Base-by-base conservation (phyloP, 2,888 invertebrate species). In the Pardosa pseudoannulata region DNA sequence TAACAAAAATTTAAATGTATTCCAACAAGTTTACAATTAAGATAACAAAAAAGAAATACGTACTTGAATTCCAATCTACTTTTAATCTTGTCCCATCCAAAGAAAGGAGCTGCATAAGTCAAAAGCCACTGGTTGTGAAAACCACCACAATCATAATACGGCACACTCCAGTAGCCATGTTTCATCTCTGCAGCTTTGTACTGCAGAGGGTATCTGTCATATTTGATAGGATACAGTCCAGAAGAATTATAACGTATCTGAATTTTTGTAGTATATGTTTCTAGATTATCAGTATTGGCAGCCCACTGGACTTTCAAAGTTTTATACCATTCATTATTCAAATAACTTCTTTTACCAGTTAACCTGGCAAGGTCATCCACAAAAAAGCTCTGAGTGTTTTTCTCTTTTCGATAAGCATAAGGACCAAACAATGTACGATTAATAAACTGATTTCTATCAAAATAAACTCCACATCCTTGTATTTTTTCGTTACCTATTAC, bases 81-180 rank as follows among this genome's bases (percentile, higher is more conserved):
- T 93, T 95, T 96, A 75, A 97, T 94, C 91, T 95, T 96, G 91
- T 98, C 97, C 97, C 96, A 96, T 73, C 98, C 98, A 91, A 99
- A 98, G 94, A 98, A 98, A 27, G 98, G 98, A 72, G 95, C 95
- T 11, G 96, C 96, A 92, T 98, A 98, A n/a, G 97, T 97, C 88
- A 98, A 94, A 88, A 97, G 94, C 98, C 98, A 99, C 92, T 96
- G 96, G 90, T 97, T 96, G 76, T 97, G 94, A 91, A 95, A 95
- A 11, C 98, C 98, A 88, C 95, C 93, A 91, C 98, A 99, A 92
- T 98, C 98, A 91, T 94, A 98, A 91, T 96, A 96, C 0, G 98
- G 98, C 89, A 95, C 93, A 9, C 96, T 95, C 98, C 98, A 99
- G 91, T 95, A 94, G 0, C 98, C 98, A 90, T 98, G 96, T 85